phyloP scores from a whole-genome alignment of 2,888 invertebrate species.

The Hybos culiciformis region DNA sequence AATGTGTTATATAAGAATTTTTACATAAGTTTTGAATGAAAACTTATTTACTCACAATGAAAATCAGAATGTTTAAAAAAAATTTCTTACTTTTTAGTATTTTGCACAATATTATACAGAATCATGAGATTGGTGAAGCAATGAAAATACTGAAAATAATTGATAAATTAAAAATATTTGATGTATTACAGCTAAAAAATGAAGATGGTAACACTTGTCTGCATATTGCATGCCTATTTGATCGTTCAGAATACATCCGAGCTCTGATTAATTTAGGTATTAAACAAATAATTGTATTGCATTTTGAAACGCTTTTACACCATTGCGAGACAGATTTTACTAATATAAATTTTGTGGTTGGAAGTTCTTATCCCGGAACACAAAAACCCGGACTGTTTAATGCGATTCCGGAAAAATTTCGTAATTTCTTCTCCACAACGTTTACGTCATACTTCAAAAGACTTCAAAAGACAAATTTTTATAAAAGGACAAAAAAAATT shows the following conservation, averaged over 20 bases:
- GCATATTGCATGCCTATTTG: conserved; percentile 37
- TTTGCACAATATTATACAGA: conserved; percentile 28
- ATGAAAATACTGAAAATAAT: conserved; percentile 26
- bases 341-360: no score
- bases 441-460: no score
- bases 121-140: conserved; percentile 22
- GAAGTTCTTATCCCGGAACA: no score
- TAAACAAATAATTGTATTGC: background rate
- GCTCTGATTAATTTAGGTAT: conserved; percentile 25
- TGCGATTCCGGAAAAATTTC: no score
- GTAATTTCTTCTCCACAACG: no score
- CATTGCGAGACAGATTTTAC: no score
- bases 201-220: conserved; percentile 38
- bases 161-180: conserved; percentile 23
- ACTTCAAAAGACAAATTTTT: no score
- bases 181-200: conserved; percentile 36
- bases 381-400: no score
- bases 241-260: conserved; percentile 25
- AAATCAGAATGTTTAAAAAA: background rate
- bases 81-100: conserved; percentile 11
- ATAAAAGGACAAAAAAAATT: no score
- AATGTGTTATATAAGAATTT: no score
- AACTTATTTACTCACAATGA: background rate
- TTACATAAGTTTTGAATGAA: no score
- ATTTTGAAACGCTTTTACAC: no score